phyloP scores from a whole-genome alignment of 1,140 invertebrate genomes.

The Ceratina calcarata region DNA sequence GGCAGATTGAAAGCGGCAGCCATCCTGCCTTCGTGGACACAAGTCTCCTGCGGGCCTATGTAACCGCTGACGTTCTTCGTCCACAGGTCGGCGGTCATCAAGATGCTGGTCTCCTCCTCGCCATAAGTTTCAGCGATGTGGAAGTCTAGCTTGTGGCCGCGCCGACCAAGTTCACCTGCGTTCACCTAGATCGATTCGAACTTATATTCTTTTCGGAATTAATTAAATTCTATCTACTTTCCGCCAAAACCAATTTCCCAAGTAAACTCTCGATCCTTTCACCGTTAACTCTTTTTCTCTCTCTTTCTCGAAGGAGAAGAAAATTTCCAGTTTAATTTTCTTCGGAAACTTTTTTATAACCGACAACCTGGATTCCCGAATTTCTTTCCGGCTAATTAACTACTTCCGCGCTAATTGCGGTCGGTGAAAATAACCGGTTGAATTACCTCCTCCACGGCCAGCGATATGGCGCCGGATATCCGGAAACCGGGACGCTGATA shows the following conservation, averaged over 20 bases:
- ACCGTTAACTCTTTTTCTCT: too few relatives aligned
- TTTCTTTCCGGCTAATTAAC: constrained; percentile 43
- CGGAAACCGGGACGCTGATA: constrained; percentile 88
- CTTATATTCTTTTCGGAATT: neutral
- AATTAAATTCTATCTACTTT: constrained; percentile 10
- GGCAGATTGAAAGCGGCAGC: constrained; percentile 96
- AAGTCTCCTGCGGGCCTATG: constrained; percentile 97
- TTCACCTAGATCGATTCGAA: constrained; percentile 78
- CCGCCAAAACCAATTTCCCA: too few relatives aligned
- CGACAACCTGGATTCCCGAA: neutral
- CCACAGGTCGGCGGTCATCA: constrained; percentile 92
- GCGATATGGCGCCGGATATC: constrained; percentile 91
- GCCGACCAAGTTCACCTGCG: constrained; percentile 80
- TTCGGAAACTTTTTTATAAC: neutral
- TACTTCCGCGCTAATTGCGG: constrained; percentile 42
- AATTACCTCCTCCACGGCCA: constrained; percentile 86
- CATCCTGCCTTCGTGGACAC: constrained; percentile 95
- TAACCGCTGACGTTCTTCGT: constrained; percentile 92
- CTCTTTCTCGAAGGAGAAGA: too few relatives aligned
- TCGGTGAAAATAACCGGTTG: neutral
- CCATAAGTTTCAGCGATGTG: constrained; percentile 95
- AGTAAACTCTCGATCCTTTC: too few relatives aligned
- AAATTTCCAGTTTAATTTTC: too few relatives aligned
- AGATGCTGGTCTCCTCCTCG: constrained; percentile 91
- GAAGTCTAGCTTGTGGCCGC: constrained; percentile 88